Conservation (phyloP, 2,113 vertebrate genomes). For the Callipepla squamata region DNA sequence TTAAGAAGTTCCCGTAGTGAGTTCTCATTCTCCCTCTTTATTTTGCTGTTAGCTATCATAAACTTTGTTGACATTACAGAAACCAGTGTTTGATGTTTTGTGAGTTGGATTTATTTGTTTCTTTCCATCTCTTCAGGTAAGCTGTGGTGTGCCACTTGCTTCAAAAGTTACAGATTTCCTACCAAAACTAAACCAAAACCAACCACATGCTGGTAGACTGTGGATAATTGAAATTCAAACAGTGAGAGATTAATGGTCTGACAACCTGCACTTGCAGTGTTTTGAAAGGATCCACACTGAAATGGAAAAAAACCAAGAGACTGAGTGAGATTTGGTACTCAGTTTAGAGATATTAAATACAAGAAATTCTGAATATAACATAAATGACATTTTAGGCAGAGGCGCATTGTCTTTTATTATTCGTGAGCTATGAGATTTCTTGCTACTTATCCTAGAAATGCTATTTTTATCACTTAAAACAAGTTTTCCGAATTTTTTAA, state of each 20-base stretch:
- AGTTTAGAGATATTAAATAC: background rate
- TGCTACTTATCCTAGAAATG: background rate
- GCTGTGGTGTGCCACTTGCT: fast-evolving
- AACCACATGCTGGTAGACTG: fast-evolving
- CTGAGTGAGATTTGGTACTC: background rate
- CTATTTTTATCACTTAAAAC: background rate
- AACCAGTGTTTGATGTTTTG: background rate
- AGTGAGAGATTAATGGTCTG: background rate
- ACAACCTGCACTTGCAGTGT: background rate
- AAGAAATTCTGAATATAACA: background rate
- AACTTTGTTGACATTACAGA: background rate
- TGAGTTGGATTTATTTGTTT: background rate
- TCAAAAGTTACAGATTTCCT: background rate
- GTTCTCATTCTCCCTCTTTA: fast-evolving
- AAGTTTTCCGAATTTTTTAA: background rate
- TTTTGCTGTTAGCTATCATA: background rate
- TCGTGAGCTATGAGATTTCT: background rate
- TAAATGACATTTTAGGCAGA: background rate
- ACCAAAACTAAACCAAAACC: background rate
- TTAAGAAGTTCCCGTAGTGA: background rate
- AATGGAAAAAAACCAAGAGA: background rate
- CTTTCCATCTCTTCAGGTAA: background rate
- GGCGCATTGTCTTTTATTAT: background rate
- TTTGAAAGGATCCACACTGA: background rate
- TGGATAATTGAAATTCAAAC: background rate